phyloP scores from a whole-genome alignment of 2,113 vertebrate species.

The Cinclus cinclus region DNA sequence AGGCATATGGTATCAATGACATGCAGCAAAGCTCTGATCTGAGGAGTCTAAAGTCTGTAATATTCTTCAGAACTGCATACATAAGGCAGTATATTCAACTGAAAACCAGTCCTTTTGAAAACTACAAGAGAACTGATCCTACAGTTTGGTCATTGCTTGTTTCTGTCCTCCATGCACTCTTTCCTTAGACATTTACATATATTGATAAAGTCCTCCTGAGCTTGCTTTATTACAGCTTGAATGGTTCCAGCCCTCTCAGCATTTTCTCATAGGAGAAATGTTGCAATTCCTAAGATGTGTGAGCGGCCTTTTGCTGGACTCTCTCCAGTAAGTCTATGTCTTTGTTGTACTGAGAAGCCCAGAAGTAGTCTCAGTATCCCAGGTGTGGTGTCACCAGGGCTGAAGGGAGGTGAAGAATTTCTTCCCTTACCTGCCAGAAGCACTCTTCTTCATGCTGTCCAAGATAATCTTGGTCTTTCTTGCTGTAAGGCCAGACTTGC shows the following conservation, averaged over 20 bases:
- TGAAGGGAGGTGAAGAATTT: background rate
- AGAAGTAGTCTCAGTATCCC: background rate
- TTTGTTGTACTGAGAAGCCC: background rate
- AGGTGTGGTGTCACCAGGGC: background rate
- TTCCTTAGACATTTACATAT: background rate
- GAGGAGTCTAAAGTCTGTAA: background rate
- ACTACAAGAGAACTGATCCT: background rate
- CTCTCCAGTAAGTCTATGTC: fast-evolving
- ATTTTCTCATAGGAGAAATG: background rate
- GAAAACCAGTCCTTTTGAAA: background rate
- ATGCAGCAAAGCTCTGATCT: background rate
- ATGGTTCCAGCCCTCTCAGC: background rate
- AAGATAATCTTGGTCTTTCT: background rate
- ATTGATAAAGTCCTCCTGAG: background rate
- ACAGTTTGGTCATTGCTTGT: background rate
- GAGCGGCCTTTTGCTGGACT: background rate
- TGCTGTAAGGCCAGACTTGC: background rate
- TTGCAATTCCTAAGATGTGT: background rate
- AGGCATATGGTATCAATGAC: background rate
- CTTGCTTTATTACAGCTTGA: background rate
- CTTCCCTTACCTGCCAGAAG: background rate
- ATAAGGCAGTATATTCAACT: background rate
- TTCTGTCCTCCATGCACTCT: background rate
- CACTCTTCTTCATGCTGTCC: background rate
- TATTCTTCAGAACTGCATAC: background rate